Percentiles rank a stretch among this genome's conserved stretches.
These are phyloP conservation scores for Oncorhynchus nerka DNA, from an alignment of 2,113 vertebrate species.

Conservation along the genomic window DNA sequence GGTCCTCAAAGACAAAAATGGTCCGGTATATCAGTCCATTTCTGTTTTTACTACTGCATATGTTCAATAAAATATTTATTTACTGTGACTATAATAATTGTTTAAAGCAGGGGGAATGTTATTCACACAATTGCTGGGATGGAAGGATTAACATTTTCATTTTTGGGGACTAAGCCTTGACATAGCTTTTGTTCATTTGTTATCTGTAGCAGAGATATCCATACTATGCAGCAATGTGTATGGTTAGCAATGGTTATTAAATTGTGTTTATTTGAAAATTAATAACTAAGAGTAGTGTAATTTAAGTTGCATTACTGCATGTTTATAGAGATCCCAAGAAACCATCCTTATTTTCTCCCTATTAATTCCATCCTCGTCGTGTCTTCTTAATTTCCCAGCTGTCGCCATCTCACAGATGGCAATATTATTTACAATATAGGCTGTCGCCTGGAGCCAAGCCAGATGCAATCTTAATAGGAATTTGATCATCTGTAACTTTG, in stretches of 20 bases:
- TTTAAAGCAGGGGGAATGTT: no score
- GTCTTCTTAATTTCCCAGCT: slow-evolving; percentile 61
- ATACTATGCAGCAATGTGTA: neutral
- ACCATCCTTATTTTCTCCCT: slow-evolving; percentile 47
- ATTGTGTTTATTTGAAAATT: neutral
- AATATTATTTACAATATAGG: slow-evolving; percentile 65
- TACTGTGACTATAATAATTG: no score
- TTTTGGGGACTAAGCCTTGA: neutral
- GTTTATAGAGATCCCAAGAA: slow-evolving; percentile 45
- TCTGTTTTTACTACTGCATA: no score
- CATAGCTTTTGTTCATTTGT: neutral
- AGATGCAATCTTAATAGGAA: slow-evolving; percentile 61
- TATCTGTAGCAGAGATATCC: neutral
- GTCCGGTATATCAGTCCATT: no score
- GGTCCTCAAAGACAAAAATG: no score
- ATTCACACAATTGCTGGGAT: no score
- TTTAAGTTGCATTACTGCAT: slow-evolving; percentile 17
- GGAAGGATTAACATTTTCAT: neutral
- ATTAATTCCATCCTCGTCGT: slow-evolving; percentile 53
- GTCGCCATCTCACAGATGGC: slow-evolving; percentile 71
- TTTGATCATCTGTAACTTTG: slow-evolving; percentile 73
- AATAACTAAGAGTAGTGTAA: neutral
- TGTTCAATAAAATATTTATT: no score
- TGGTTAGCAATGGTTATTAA: neutral
- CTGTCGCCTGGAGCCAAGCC: slow-evolving; percentile 64